phyloP scores from a whole-genome alignment of 2,888 invertebrate genomes.

The Hermodice carunculata region DNA sequence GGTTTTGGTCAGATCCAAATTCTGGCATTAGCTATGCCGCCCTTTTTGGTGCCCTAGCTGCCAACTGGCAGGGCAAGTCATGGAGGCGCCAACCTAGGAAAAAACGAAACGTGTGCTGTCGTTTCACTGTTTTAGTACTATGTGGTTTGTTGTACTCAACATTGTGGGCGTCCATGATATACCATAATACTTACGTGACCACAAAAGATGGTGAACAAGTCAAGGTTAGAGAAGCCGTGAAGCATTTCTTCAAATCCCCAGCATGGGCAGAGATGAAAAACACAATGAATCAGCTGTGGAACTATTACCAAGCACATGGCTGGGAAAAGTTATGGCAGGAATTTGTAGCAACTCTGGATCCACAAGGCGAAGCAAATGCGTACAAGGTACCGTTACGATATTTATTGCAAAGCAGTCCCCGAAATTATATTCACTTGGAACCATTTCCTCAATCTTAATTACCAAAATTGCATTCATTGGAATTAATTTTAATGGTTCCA shows the following conservation, averaged over 20 bases:
- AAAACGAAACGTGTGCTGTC: constrained; percentile 19
- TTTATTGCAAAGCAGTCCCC: no score
- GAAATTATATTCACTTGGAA: no score
- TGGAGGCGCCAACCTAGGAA: constrained; percentile 73
- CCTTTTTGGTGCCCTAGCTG: constrained; percentile 48
- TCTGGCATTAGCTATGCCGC: constrained; percentile 37
- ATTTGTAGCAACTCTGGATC: constrained; percentile 87
- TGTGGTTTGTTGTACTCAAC: constrained; percentile 77
- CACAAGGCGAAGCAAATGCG: constrained; percentile 91
- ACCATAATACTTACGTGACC: constrained; percentile 77
- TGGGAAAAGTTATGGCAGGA: constrained; percentile 91
- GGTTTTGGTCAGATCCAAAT: constrained; percentile 63
- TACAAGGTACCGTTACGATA: constrained; percentile 50
- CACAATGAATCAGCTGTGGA: constrained; percentile 79
- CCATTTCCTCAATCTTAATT: no score
- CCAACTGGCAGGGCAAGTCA: constrained; percentile 80
- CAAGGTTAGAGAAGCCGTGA: constrained; percentile 87
- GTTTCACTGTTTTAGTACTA: constrained; percentile 72
- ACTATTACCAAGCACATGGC: constrained; percentile 79
- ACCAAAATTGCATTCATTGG: no score
- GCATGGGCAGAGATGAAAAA: constrained; percentile 82
- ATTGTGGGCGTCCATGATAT: constrained; percentile 78
- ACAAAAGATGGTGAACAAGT: constrained; percentile 79
- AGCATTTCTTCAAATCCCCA: constrained; percentile 83
- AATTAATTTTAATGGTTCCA: no score